Evolutionary conservation across 30 jellyfish, hydroid and myxozoan genomes (phyloP), one percentile per base, ranked within the genome.

Genomic region (Hydra vulgaris): DNA sequence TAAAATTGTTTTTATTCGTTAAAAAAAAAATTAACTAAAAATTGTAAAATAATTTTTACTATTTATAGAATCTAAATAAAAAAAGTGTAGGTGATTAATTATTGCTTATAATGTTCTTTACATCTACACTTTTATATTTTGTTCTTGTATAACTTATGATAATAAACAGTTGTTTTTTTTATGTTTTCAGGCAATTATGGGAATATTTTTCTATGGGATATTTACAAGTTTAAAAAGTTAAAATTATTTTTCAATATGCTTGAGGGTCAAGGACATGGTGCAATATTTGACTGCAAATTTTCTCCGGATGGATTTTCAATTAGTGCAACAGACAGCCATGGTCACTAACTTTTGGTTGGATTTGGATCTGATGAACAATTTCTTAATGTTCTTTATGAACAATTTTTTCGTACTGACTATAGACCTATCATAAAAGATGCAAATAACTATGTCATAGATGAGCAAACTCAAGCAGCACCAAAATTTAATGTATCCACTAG

Each of bases 261-360:
- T 53, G 96, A 91, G 80, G 98, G 98, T 15, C 98, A 93, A 71
- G 99, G 99, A 15, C 96, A 87, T 75, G 99, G 99, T 54, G 96
- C 99, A 12, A 76, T 93, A 26, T 93, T 93, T 77, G 99, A 93
- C 73, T 88, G 96, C 22, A 88, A 92, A 21, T 93, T 93, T 74
- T 89, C 99, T 0, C 99, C 99, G 4, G 88, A 81, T 73, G 96
- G 96, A 19, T 76, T 81, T 83, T 84, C 85, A 20, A 73, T 93
- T 72, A 85, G 94, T 1, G 96, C 88, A 15, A 88, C 99, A 4
- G 99, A 93, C 83, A 93, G 96, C 76, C 99, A 93, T 80, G 99
- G 99, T 0, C 96, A 93, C 78, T 74, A 87, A 21, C 76, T 96
- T 70, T 74, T 93, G 7, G 84, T 84, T 77, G 99, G 99, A 5